Percentiles rank a stretch among this genome's conserved stretches.
Evolutionary conservation across 2,888 invertebrate species (phyloP).

Genomic region (Eugnorisma glareosa): DNA sequence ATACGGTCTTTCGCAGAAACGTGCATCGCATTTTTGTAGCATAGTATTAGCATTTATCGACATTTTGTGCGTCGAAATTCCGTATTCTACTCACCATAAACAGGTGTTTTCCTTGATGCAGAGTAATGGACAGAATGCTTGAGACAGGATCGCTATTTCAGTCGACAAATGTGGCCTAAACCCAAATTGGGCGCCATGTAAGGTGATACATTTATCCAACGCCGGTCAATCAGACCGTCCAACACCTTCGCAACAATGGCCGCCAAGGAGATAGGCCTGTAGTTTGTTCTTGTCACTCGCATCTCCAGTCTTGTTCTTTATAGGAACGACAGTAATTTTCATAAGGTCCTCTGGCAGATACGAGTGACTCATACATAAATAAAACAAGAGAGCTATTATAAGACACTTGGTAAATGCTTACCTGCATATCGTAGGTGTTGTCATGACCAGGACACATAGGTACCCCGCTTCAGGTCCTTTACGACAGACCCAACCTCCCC

Average conservation of each 20-base stretch:
- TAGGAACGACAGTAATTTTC: conserved; percentile 5
- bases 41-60: too few relatives aligned
- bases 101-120: too few relatives aligned
- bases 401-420: too few relatives aligned
- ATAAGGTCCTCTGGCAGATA: neutral
- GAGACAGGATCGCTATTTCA: too few relatives aligned
- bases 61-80: too few relatives aligned
- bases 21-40: too few relatives aligned
- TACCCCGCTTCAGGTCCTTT: neutral
- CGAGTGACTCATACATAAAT: conserved; percentile 4
- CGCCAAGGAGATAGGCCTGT: neutral
- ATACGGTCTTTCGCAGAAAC: too few relatives aligned
- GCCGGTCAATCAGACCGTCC: neutral
- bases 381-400: neutral
- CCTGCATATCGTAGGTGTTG: neutral
- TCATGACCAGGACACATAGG: neutral
- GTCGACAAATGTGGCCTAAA: too few relatives aligned
- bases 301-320: conserved; percentile 5
- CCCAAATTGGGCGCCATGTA: too few relatives aligned
- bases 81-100: too few relatives aligned
- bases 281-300: conserved; percentile 3
- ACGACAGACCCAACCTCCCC: neutral
- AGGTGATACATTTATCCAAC: too few relatives aligned
- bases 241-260: neutral
- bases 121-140: too few relatives aligned